phyloP scores from a whole-genome alignment of 1,140 invertebrate genomes.

The Aphis craccivora region DNA sequence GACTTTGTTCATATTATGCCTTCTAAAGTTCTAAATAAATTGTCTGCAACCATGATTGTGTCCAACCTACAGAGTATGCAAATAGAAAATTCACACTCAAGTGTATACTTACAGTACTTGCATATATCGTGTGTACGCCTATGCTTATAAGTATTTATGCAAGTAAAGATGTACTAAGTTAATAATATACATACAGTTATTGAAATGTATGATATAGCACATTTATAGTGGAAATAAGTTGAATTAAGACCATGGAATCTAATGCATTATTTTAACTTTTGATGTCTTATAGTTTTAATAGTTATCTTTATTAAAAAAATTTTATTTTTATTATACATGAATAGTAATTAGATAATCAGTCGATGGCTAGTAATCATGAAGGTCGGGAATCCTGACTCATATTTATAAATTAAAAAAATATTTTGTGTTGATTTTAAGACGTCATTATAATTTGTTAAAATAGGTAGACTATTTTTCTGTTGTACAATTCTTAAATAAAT shows the following conservation, averaged over 20 bases:
- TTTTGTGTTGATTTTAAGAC: not conserved
- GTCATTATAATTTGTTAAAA: not conserved
- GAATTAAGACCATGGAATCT: not conserved
- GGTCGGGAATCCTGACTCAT: not conserved
- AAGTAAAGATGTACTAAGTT: not conserved
- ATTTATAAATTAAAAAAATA: not conserved
- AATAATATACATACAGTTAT: not conserved
- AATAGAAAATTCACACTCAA: no score
- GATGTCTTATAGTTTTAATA: not conserved
- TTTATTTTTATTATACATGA: no score
- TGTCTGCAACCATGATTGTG: no score
- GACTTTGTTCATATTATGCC: no score
- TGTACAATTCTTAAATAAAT: not conserved
- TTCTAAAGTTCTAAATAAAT: no score
- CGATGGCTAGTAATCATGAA: not conserved
- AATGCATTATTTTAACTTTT: not conserved
- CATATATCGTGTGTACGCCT: no score
- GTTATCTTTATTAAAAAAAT: not conserved
- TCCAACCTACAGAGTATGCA: no score
- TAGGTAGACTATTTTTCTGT: not conserved
- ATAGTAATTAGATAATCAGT: no score
- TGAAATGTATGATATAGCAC: not conserved
- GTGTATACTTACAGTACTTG: no score
- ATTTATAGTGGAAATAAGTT: not conserved
- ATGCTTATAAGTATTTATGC: not conserved